Base-by-base conservation (phyloP, 1,140 invertebrate species). In the Zophobas atratus region DNA sequence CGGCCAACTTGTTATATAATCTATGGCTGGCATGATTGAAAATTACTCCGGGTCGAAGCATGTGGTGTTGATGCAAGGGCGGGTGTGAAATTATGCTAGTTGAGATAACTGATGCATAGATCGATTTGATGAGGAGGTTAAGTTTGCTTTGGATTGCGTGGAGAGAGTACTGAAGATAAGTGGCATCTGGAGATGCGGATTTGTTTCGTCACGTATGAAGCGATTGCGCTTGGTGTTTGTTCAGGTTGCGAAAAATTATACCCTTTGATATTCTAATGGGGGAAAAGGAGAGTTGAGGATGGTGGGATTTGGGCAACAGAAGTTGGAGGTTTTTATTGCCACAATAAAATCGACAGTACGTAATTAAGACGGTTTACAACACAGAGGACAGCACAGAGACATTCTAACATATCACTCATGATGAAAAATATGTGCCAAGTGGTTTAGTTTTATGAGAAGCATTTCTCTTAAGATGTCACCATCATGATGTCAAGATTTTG, bases 1-100 rank as follows among this genome's bases (percentile, higher is more conserved):
- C 74, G 39, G 78, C 76, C 75, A 70, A 78, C 79, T 79, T 75
- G 79, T 82, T 82, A 82, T 77, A 82, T 82, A 82, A 82, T 80
- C 79, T 80, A 76, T 76, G 74, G 43, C n/a, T 57, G 60, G 78
- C 73, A 63, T 70, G 76, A 79, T 79, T 79, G 75, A 77, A 79
- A 79, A 77, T 79, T 77, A 67, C 76, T 72, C 67, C 55, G 60
- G 60, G 60, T 67, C 60, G 60, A 20, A 41, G 60, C 60, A 67
- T 67, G 60, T 67, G 60, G 60, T 67, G 60, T 67, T 67, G 60
- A 67, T 67, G 60, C 60, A 67, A 67, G 60, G 60, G 60, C 60
- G 60, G 49, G 60, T 67, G 60, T 38, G 57, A 63, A 63, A 39
- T 43, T 38, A 63, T 51, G 49, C 6, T 51, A 51, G 49, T 20